A percentile compares a stretch with the other conserved stretches of the same genome.
These are phyloP conservation scores for Callorhinus ursinus DNA, from an alignment of 2,113 vertebrate species.

Conservation along the genomic window DNA sequence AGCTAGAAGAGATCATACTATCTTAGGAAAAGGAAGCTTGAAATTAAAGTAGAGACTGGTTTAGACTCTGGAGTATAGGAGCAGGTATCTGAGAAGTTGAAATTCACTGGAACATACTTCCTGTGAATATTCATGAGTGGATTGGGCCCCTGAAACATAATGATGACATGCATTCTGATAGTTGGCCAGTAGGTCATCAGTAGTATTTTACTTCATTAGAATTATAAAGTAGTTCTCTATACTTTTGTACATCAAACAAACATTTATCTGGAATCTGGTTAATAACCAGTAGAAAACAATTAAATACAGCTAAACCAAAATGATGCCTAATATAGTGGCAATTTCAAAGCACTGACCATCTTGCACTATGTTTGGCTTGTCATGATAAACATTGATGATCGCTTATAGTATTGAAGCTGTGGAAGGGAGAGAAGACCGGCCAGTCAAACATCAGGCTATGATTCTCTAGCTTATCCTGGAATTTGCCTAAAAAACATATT, in stretches of 20 bases:
- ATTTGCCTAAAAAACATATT: not conserved
- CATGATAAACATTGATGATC: not conserved
- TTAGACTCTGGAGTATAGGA: not conserved
- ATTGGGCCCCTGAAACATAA: not conserved
- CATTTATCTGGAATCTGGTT: not conserved
- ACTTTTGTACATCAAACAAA: not conserved
- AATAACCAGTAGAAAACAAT: slow-evolving; percentile 13
- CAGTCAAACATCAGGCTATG: not conserved
- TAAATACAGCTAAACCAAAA: not conserved
- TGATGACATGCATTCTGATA: not conserved
- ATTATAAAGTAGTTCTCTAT: not conserved
- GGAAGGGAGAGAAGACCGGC: not conserved
- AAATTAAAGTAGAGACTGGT: not conserved
- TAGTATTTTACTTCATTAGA: not conserved
- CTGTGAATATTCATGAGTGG: not conserved
- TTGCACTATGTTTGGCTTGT: not conserved
- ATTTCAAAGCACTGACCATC: not conserved
- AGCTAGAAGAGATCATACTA: not conserved
- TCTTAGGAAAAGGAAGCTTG: not conserved
- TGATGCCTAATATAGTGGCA: not conserved
- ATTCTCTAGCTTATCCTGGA: not conserved
- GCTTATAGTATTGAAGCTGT: not conserved
- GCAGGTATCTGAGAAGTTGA: not conserved
- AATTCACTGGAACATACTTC: not conserved
- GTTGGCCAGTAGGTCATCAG: not conserved